A percentile compares a stretch with the other conserved stretches of the same genome.
Conservation (phyloP, 2,888 invertebrate species). For the Apodemia duryi region DNA sequence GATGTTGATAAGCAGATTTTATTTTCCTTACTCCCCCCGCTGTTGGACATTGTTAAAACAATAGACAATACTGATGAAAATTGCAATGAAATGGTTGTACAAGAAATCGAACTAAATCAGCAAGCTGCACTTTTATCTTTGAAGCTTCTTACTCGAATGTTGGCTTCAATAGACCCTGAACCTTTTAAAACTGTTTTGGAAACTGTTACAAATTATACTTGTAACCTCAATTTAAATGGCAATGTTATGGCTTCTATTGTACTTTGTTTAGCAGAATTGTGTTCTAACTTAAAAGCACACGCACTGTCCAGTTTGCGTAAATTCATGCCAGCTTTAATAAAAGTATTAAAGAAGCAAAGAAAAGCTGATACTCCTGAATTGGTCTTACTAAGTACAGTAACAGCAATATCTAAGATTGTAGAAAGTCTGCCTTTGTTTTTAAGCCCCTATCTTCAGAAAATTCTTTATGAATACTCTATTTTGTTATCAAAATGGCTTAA, state of each 20-base stretch:
- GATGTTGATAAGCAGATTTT: slow-evolving; percentile 73
- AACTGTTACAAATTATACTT: slow-evolving; percentile 81
- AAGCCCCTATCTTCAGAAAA: slow-evolving; percentile 89
- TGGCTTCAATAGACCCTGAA: slow-evolving; percentile 83
- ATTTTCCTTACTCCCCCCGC: slow-evolving; percentile 79
- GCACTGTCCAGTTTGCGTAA: slow-evolving; percentile 86
- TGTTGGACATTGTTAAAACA: slow-evolving; percentile 80
- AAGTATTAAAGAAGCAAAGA: slow-evolving; percentile 81
- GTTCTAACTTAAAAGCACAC: slow-evolving; percentile 86
- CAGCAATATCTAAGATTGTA: slow-evolving; percentile 89
- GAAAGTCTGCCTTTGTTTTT: slow-evolving; percentile 90
- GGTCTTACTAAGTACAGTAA: slow-evolving; percentile 85
- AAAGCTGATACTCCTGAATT: slow-evolving; percentile 80
- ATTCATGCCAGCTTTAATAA: slow-evolving; percentile 88
- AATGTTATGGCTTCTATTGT: slow-evolving; percentile 86
- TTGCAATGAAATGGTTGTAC: slow-evolving; percentile 50
- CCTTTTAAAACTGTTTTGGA: slow-evolving; percentile 85
- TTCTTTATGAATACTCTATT: slow-evolving; percentile 82
- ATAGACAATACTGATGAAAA: slow-evolving; percentile 60
- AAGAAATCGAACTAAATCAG: slow-evolving; percentile 84
- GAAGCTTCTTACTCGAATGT: slow-evolving; percentile 87
- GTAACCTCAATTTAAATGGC: slow-evolving; percentile 68
- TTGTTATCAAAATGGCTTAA: slow-evolving; percentile 76
- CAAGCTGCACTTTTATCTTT: slow-evolving; percentile 91
- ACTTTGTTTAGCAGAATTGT: slow-evolving; percentile 88